Percentiles rank a stretch among this genome's conserved stretches.
phyloP scores from a whole-genome alignment of 2,888 invertebrate genomes.

The Laspeyria flexula region DNA sequence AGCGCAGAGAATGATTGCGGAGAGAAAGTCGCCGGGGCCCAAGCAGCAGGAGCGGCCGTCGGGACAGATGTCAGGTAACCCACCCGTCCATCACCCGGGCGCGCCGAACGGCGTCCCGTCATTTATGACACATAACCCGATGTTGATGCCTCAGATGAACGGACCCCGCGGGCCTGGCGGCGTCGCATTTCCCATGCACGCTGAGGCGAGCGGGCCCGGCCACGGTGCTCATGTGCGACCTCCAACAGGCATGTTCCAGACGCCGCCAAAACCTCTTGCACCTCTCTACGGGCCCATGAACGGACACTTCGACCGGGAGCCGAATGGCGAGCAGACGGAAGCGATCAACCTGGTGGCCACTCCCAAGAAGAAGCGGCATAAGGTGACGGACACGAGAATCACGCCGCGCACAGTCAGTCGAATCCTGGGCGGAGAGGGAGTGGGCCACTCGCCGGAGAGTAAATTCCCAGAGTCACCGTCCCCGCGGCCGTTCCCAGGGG shows the following conservation, averaged over 20 bases:
- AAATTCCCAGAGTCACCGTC: conserved; percentile 89
- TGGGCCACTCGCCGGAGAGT: conserved; percentile 88
- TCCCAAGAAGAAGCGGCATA: conserved; percentile 98
- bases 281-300: conserved; percentile 89
- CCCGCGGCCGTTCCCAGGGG: conserved; percentile 92
- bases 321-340: conserved; percentile 95
- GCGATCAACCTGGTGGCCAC: conserved; percentile 97
- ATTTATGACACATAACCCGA: conserved; percentile 77
- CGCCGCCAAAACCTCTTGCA: conserved; percentile 91
- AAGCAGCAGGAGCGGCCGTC: conserved; percentile 89
- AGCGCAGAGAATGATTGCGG: conserved; percentile 93
- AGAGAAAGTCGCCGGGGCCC: conserved; percentile 92
- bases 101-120: conserved; percentile 76
- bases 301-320: conserved; percentile 88
- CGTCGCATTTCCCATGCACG: conserved; percentile 90
- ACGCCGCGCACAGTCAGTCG: conserved; percentile 96
- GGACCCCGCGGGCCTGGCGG: conserved; percentile 87
- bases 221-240: conserved; percentile 84
- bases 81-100: conserved; percentile 81
- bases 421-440: conserved; percentile 93
- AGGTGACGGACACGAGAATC: conserved; percentile 97
- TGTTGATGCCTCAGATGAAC: conserved; percentile 84
- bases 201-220: conserved; percentile 84
- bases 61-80: conserved; percentile 85
- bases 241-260: conserved; percentile 92